Evolutionary conservation across 2,888 invertebrate species (phyloP).

Genomic region (Ichneumon xanthorius): DNA sequence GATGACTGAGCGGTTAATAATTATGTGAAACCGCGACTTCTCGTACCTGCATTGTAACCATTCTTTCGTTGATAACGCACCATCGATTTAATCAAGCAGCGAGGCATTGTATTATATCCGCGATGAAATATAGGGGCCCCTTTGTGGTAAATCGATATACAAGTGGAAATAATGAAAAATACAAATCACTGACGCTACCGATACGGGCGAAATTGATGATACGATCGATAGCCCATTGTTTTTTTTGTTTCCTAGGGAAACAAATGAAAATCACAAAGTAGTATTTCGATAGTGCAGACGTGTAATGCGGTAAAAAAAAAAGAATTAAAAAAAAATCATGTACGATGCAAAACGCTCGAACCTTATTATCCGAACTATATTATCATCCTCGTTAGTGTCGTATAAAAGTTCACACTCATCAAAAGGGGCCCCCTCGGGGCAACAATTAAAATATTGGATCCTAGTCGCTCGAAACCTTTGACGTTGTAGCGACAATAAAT

Average conservation of each 20-base stretch:
- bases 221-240: conserved; percentile 51
- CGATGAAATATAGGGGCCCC: conserved; percentile 17
- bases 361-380: background rate
- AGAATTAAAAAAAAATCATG: background rate
- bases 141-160: conserved; percentile 16
- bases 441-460: background rate
- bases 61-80: conserved; percentile 74
- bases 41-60: conserved; percentile 72
- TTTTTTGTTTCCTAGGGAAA: conserved; percentile 6
- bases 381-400: background rate
- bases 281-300: background rate
- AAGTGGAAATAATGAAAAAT: conserved; percentile 20
- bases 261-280: background rate
- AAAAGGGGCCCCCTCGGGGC: background rate
- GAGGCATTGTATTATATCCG: conserved; percentile 76
- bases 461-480: background rate
- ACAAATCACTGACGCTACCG: conserved; percentile 45
- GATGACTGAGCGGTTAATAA: conserved; percentile 4
- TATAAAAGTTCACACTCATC: background rate
- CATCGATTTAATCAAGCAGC: conserved; percentile 81
- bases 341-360: background rate
- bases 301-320: background rate
- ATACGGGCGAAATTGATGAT: conserved; percentile 2
- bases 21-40: background rate
- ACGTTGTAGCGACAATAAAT: background rate